A percentile compares a stretch with the other conserved stretches of the same genome.
Conservation (phyloP, 2,888 invertebrate genomes). For the Zygothrica quintamaculata region DNA sequence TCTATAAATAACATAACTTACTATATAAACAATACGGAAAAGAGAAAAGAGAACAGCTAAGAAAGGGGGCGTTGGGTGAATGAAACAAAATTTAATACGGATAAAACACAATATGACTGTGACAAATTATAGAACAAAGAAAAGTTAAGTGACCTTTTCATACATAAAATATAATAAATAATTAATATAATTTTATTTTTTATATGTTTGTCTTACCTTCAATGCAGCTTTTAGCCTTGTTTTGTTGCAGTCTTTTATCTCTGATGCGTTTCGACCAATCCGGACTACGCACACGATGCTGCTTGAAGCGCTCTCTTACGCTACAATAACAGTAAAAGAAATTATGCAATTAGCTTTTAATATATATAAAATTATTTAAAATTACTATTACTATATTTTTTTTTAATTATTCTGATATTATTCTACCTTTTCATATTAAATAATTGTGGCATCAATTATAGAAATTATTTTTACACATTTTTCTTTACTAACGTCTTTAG, state of each 20-base stretch:
- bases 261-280: conserved; percentile 84
- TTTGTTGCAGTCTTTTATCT: conserved; percentile 83
- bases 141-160: conserved; percentile 5
- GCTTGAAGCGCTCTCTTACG: conserved; percentile 83
- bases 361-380: neutral
- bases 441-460: too few species aligned
- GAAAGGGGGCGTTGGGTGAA: too few species aligned
- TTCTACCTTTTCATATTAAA: too few species aligned
- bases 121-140: neutral
- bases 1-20: too few species aligned
- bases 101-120: conserved; percentile 16
- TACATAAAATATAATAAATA: conserved; percentile 2
- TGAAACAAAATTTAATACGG: too few species aligned
- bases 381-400: too few species aligned
- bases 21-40: too few species aligned
- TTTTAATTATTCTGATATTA: too few species aligned
- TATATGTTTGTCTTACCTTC: too few species aligned
- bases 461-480: too few species aligned
- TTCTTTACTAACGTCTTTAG: conserved; percentile 27
- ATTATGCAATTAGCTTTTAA: conserved; percentile 8
- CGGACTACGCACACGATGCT: conserved; percentile 83
- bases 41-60: too few species aligned
- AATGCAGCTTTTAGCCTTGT: conserved; percentile 81
- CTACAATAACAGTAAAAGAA: conserved; percentile 60
- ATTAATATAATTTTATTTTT: neutral